Conservation (phyloP, 2,888 invertebrate species). For the Oegoconia quadripuncta region DNA sequence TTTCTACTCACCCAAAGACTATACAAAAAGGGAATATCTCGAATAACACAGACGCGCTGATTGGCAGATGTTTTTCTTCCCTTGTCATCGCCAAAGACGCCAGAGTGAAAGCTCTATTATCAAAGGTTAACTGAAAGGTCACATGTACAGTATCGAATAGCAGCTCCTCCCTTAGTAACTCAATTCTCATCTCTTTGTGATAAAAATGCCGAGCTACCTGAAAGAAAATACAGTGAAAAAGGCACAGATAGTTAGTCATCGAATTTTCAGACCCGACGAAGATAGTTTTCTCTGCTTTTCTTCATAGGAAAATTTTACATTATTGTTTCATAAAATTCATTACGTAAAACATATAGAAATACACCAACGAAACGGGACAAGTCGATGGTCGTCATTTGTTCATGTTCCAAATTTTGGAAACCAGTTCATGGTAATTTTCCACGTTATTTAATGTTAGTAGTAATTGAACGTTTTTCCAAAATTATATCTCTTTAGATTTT, state of each 20-base stretch:
- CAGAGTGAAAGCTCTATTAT: slow-evolving; percentile 93
- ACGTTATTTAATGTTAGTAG: no score
- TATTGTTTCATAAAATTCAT: no score
- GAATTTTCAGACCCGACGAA: no score
- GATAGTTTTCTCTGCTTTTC: no score
- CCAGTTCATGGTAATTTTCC: no score
- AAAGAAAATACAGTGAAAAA: slow-evolving; percentile 12
- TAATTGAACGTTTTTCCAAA: no score
- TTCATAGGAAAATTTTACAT: no score
- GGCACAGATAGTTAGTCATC: no score
- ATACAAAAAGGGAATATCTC: slow-evolving; percentile 99
- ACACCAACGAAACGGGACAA: no score
- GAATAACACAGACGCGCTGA: slow-evolving; percentile 93
- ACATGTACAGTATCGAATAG: slow-evolving; percentile 95
- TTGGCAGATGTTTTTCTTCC: slow-evolving; percentile 93
- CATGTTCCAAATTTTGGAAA: no score
- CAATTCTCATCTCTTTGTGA: slow-evolving; percentile 96
- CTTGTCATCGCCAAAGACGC: slow-evolving; percentile 91
- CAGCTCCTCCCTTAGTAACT: slow-evolving; percentile 91
- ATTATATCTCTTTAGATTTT: not conserved
- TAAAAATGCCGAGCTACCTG: slow-evolving; percentile 95
- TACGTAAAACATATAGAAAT: no score
- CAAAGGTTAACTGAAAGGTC: slow-evolving; percentile 95
- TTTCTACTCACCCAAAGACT: slow-evolving; percentile 92
- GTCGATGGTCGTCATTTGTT: no score